These are phyloP conservation scores for Phataginus tricuspis DNA, from an alignment of 2,797 vertebrate species.

Conservation along the genomic window DNA sequence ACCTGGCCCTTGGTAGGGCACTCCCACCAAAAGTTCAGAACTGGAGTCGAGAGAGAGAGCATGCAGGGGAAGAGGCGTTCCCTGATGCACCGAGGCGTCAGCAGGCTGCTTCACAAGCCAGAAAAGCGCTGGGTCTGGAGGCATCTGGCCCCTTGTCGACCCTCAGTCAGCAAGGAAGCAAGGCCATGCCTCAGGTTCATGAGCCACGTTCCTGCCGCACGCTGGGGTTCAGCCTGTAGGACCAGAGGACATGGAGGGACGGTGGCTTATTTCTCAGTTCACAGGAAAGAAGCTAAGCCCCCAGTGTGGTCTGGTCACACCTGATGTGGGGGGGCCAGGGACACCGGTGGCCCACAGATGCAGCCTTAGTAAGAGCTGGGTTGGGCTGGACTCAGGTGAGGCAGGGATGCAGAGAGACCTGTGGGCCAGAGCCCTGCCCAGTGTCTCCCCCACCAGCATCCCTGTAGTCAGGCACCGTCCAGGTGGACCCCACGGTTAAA, in stretches of 20 bases:
- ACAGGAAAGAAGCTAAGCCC: too few species aligned
- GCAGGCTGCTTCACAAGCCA: not conserved
- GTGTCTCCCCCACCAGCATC: accelerated
- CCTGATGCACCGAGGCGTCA: accelerated
- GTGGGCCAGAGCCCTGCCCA: not conserved
- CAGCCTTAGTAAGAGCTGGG: not conserved
- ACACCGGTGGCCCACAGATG: not conserved
- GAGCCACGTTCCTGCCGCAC: accelerated
- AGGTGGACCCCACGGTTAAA: accelerated
- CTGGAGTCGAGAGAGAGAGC: not conserved
- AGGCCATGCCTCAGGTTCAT: accelerated
- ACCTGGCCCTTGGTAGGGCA: not conserved
- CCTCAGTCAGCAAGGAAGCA: not conserved
- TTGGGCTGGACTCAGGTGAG: accelerated
- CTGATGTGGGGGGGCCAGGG: not conserved
- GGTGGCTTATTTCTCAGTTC: accelerated
- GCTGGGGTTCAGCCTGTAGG: accelerated
- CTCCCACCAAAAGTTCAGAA: not conserved
- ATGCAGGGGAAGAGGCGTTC: accelerated
- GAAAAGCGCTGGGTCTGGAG: accelerated
- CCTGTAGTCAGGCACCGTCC: too few species aligned
- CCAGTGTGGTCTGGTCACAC: accelerated
- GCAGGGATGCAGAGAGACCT: too few species aligned
- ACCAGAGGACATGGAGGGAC: accelerated
- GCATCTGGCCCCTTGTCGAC: not conserved